phyloP scores from a whole-genome alignment of 1,140 invertebrate species.

The Pomacea maculata region DNA sequence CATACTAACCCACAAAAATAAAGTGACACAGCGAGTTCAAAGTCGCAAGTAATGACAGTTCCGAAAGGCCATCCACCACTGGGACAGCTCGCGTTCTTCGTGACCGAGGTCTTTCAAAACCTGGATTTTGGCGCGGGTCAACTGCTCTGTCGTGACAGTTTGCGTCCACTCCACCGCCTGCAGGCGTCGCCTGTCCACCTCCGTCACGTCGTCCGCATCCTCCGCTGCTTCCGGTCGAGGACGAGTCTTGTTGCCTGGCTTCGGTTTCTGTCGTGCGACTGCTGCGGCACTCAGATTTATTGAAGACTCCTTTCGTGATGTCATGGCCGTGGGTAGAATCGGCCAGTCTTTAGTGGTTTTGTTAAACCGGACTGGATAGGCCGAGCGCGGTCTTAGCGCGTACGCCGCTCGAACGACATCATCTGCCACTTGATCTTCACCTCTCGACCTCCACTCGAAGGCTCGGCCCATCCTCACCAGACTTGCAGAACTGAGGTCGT shows the following conservation, averaged over 20 bases:
- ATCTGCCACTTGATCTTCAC: constrained; percentile 10
- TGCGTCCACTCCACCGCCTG: constrained; percentile 50
- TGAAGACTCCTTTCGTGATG: constrained; percentile 1
- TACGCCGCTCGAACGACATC: constrained; percentile 21
- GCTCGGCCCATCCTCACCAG: constrained; percentile 39
- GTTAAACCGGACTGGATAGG: constrained; percentile 14
- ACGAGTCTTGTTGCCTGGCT: constrained; percentile 18
- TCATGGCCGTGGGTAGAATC: not conserved
- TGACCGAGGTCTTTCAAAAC: constrained; percentile 45
- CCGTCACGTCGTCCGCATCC: constrained; percentile 37
- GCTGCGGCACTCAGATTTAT: constrained; percentile 16
- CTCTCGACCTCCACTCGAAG: constrained; percentile 42
- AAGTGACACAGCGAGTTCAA: not conserved
- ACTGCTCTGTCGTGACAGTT: constrained; percentile 39
- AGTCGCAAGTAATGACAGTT: constrained; percentile 40
- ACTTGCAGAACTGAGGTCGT: constrained; percentile 10
- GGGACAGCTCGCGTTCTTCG: constrained; percentile 41
- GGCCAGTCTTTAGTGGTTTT: not conserved
- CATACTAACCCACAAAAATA: too few species aligned
- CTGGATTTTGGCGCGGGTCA: constrained; percentile 42
- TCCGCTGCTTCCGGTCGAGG: not conserved
- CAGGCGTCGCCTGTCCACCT: constrained; percentile 42
- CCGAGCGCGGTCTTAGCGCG: constrained; percentile 14
- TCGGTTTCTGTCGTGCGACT: constrained; percentile 27
- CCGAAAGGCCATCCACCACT: constrained; percentile 47